Evolutionary conservation across 2,888 invertebrate genomes (phyloP), one percentile per base, ranked within the genome.

Genomic region (Masnerella sp.): DNA sequence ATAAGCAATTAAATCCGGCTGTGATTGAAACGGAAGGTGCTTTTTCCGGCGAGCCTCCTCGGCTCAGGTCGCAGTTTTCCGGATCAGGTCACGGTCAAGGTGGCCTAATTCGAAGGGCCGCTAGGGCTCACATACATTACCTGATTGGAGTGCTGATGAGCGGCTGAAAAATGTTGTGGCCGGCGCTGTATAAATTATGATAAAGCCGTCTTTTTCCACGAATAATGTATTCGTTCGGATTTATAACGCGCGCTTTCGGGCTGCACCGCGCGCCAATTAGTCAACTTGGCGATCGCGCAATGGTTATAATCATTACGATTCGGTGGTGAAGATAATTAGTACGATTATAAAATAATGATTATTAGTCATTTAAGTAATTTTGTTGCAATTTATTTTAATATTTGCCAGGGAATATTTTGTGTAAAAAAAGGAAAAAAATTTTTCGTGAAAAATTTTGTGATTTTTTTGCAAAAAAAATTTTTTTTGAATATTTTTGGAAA

Each of bases 51-150:
- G 32, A 52, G 59, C 14, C 54, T 52, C 14, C 49, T 43, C 30
- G 51, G 71, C 43, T 43, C 71, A 65, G 71, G 71, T 71, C 45
- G 52, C 59, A 40, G 36, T 52, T 59, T 64, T 59, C 45, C 49
- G 40, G 71, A 71, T 65, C 71, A 71, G 71, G 71, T 71, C 71
- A 71, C 59, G 71, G 71, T 59, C 71, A 71, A 71, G 64, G 59
- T 71, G 71, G 71, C 71, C 64, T 71, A 71, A 64, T 71, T 71
- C 65, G 38, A 59, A 71, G 65, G 71, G 71, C 71, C 59, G 38
- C 58, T 59, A 51, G 64, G 58, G 65, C 71, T 71, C 58, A 59
- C 52, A 71, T 52, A 59, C 52, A 52, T 71, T 65, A 71, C 52
- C 64, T 71, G 70, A 71, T 71, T 71, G 40, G 45, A 71, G 64